These are phyloP conservation scores for Hypselothyrea guttata DNA, from an alignment of 2,888 invertebrate species.

Conservation along the genomic window DNA sequence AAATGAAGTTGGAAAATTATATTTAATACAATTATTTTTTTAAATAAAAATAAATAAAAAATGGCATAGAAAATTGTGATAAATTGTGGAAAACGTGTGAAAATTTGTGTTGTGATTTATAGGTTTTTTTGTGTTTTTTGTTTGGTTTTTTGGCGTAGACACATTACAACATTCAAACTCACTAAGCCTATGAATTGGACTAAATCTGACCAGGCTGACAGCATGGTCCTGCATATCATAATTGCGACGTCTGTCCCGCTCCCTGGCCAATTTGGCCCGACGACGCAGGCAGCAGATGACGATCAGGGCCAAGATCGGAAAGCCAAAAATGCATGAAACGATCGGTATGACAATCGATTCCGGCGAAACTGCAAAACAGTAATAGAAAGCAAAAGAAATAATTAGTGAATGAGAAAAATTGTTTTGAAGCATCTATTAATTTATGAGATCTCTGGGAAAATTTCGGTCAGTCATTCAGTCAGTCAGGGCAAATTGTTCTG, in stretches of 20 bases:
- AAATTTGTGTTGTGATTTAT: background rate
- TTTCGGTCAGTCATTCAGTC: too few species aligned
- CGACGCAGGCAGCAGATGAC: conserved; percentile 93
- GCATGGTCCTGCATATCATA: conserved; percentile 92
- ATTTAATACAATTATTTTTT: too few species aligned
- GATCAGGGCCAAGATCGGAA: conserved; percentile 92
- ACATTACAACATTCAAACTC: conserved; percentile 82
- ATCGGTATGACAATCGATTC: conserved; percentile 94
- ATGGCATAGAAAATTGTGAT: too few species aligned
- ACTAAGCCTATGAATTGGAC: conserved; percentile 88
- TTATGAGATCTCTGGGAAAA: background rate
- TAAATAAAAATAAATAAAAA: too few species aligned
- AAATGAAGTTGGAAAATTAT: too few species aligned
- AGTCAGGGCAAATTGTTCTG: too few species aligned
- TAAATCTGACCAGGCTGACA: conserved; percentile 90
- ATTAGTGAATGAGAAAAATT: background rate
- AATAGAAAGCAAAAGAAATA: background rate
- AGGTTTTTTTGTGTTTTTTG: too few species aligned
- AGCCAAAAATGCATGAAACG: conserved; percentile 94
- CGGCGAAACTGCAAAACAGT: conserved; percentile 88
- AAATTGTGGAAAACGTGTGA: background rate
- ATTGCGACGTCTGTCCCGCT: conserved; percentile 90
- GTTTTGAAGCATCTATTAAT: too few species aligned
- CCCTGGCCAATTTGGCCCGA: conserved; percentile 91
- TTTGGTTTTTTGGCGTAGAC: conserved; percentile 27